Base-by-base conservation (phyloP, 2,797 vertebrate genomes). In the Sebastes dallii region DNA sequence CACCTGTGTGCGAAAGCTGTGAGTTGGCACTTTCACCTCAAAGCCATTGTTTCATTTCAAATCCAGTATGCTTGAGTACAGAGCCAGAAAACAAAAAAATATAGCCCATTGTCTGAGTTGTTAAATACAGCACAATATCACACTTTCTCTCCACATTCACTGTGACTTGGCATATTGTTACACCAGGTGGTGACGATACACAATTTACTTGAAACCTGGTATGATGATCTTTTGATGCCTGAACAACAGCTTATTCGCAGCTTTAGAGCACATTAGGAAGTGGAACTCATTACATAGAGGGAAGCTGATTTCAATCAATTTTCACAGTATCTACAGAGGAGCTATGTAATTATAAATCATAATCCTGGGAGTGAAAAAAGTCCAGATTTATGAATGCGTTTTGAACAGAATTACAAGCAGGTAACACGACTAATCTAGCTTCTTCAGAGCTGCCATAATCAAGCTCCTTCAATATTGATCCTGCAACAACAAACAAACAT, bases 381-480 rank as follows among this genome's bases (percentile, higher is more conserved):
- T 56, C 36, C 0, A 29, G 61, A 60, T 78, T 83, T 64, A 72
- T 65, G 75, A 88, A 79, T 34, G 24, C 25, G 56, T 66, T 87
- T 72, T 59, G 50, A 80, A 72, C 3, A 8, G 61, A 80, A 80
- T 86, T 83, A 83, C 77, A 83, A 71, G 59, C 73, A 89, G 73
- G 77, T 85, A 76, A 85, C 75, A 61, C 7, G 62, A 46, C 66
- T 79, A 82, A 85, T 85, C 68, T 66, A 13, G 64, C 64, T 85
- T 83, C 71, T 81, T 56, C 65, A 50, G 68, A 29, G 46, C 55
- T 36, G 56, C 75, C 50, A 32, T 80, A 75, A 88, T 87, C 82
- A 81, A 59, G 39, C 67, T 69, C 52, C 5, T 76, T 86, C 86
- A 87, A 92, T 89, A 89, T 88, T 86, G 83, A 87, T 89, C 66